Conservation (phyloP, 2,113 vertebrate species). For the Cyrtonyx montezumae region DNA sequence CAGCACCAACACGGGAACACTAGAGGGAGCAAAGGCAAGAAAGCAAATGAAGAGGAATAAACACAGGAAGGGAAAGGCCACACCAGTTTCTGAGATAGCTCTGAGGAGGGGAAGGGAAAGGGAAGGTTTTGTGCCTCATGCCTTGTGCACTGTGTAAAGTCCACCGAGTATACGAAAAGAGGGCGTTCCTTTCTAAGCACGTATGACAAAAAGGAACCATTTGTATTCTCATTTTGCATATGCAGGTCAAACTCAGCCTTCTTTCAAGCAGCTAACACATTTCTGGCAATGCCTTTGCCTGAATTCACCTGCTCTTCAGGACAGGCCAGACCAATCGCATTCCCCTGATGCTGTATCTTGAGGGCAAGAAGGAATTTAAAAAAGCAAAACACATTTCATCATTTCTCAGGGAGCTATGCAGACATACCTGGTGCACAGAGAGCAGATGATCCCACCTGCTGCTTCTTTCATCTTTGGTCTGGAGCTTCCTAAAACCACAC, state of each 20-base stretch:
- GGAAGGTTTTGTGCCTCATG: not conserved
- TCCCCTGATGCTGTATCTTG: not conserved
- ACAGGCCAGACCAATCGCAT: not conserved
- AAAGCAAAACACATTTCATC: not conserved
- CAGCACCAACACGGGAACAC: not conserved
- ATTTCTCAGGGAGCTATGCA: not conserved
- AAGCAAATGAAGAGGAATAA: not conserved
- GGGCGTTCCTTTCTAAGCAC: not conserved
- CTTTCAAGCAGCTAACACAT: fast-evolving
- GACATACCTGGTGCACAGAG: not conserved
- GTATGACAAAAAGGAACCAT: not conserved
- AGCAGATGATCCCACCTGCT: not conserved
- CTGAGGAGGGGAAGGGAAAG: not conserved
- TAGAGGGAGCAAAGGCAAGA: slow-evolving; percentile 14
- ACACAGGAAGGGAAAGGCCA: not conserved
- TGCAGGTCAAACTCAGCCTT: not conserved
- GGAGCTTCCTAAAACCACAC: not conserved
- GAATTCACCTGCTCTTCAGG: not conserved
- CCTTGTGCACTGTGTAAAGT: not conserved
- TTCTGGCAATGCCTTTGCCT: not conserved
- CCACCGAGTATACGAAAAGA: not conserved
- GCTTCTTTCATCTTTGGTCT: not conserved
- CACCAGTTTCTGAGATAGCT: not conserved
- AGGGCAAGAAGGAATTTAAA: not conserved
- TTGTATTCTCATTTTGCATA: not conserved